phyloP scores from a whole-genome alignment of 2,797 vertebrate species.

The Aldrovandia affinis region DNA sequence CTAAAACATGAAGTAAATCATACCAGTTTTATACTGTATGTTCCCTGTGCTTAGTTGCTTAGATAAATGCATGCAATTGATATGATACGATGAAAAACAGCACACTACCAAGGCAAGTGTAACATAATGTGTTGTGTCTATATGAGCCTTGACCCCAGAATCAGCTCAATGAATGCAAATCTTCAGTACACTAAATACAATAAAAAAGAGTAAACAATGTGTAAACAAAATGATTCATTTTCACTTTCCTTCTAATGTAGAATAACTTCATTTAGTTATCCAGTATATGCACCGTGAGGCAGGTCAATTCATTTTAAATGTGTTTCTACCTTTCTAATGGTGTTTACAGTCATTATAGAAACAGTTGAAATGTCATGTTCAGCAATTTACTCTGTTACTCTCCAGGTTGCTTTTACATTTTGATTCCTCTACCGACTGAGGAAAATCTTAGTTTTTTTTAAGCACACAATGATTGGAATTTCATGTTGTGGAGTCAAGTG shows the following conservation, averaged over 20 bases:
- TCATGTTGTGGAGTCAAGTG: slow-evolving; percentile 3
- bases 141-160: not conserved
- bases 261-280: slow-evolving; percentile 25
- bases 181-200: slow-evolving; percentile 6
- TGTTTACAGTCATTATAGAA: slow-evolving; percentile 26
- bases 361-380: slow-evolving; percentile 16
- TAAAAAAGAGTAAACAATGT: not conserved
- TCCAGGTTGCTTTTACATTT: not conserved
- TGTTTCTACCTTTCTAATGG: slow-evolving; percentile 6
- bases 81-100: not conserved
- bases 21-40: not conserved
- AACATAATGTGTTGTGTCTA: not conserved
- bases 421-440: not conserved
- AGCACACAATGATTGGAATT: not conserved
- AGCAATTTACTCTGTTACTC: slow-evolving; percentile 3
- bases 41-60: not conserved
- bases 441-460: not conserved
- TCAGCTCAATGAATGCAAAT: not conserved
- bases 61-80: not conserved
- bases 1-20: not conserved
- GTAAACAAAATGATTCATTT: not conserved
- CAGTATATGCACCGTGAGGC: slow-evolving; percentile 22
- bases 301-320: slow-evolving; percentile 25
- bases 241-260: slow-evolving; percentile 22
- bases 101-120: not conserved